Evolutionary conservation across 2,113 vertebrate species (phyloP).

Genomic region (Neopipo cinnamomea): DNA sequence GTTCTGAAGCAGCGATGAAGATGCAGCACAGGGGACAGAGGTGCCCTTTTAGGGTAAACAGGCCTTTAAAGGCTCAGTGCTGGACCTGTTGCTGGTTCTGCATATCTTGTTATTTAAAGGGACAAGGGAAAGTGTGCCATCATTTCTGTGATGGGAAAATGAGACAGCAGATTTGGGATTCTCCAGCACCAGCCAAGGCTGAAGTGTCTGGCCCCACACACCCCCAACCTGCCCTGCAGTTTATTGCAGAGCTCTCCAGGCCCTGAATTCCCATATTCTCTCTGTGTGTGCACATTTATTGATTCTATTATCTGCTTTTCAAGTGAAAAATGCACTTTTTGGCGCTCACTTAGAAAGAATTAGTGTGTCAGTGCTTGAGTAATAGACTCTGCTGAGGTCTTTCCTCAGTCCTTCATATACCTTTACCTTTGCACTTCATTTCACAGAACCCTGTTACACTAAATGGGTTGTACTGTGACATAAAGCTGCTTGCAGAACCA

Average conservation of each 20-base stretch:
- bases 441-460: neutral
- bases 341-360: neutral
- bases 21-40: neutral
- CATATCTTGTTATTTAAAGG: neutral
- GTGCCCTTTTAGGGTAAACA: neutral
- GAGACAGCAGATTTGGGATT: neutral
- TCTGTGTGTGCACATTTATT: neutral
- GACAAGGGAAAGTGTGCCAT: neutral
- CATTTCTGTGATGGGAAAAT: neutral
- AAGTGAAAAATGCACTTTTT: neutral
- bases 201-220: neutral
- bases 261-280: neutral
- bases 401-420: neutral
- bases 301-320: neutral
- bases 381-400: neutral
- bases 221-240: neutral
- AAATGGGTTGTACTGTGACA: neutral
- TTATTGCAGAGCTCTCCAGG: neutral
- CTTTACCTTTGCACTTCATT: neutral
- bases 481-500: neutral
- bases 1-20: neutral
- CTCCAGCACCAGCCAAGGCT: neutral
- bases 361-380: neutral
- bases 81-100: neutral
- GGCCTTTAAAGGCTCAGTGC: neutral